Conservation (phyloP, 2,113 vertebrate species). For the Percopsis transmontana region DNA sequence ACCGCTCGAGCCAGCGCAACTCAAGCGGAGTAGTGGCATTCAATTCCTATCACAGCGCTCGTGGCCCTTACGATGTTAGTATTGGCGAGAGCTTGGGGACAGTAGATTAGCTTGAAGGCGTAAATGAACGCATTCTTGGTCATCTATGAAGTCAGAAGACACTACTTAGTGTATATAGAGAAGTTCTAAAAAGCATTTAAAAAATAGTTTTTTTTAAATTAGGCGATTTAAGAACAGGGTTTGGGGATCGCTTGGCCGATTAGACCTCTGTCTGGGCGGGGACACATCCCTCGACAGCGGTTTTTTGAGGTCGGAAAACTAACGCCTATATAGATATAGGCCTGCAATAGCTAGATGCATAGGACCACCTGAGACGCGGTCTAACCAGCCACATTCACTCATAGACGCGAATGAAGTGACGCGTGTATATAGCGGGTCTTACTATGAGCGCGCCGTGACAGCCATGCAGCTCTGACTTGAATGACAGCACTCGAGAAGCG, state of each 20-base stretch:
- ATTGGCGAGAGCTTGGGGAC: slow-evolving; percentile 15
- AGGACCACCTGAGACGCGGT: no score
- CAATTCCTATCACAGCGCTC: slow-evolving; percentile 25
- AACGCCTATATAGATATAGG: neutral
- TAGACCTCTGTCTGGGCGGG: no score
- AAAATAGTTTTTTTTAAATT: neutral
- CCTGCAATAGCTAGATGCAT: no score
- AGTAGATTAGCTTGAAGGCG: slow-evolving; percentile 48
- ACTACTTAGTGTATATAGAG: neutral
- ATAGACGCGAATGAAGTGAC: no score
- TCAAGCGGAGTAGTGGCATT: slow-evolving; percentile 56
- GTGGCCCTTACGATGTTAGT: slow-evolving; percentile 32
- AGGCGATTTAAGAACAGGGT: neutral
- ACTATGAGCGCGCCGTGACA: slow-evolving; percentile 52
- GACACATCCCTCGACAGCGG: no score
- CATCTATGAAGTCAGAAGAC: slow-evolving; percentile 25
- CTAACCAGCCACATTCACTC: no score
- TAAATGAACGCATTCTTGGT: slow-evolving; percentile 37
- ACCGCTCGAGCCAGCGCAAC: neutral
- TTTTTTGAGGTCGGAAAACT: no score
- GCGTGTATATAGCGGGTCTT: no score
- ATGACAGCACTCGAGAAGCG: slow-evolving; percentile 34
- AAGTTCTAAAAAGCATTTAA: no score
- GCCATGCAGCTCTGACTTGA: slow-evolving; percentile 49
- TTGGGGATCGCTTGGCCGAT: neutral